These are phyloP conservation scores for Coranthus polyacanthus DNA, from an alignment of 2,797 vertebrate genomes.

Conservation along the genomic window DNA sequence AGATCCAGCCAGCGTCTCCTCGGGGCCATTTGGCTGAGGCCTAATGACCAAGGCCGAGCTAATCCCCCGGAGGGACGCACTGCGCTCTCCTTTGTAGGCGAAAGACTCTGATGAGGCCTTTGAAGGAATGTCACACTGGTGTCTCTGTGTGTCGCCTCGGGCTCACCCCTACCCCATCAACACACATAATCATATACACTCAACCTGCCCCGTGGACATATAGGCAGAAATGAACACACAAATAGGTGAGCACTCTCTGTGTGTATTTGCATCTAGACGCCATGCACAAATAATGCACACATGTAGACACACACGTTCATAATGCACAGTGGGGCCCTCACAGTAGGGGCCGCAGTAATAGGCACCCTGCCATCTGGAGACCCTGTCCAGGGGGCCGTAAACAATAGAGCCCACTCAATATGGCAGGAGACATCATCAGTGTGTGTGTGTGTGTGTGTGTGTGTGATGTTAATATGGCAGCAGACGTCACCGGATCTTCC, in stretches of 20 bases:
- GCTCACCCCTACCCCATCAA: slow-evolving; percentile 44
- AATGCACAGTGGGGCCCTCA: slow-evolving; percentile 71
- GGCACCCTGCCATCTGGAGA: slow-evolving; percentile 84
- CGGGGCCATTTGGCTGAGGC: slow-evolving; percentile 72
- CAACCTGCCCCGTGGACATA: slow-evolving; percentile 49
- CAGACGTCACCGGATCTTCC: slow-evolving; percentile 55
- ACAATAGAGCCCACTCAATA: slow-evolving; percentile 78
- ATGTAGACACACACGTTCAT: slow-evolving; percentile 38
- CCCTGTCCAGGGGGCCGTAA: slow-evolving; percentile 79
- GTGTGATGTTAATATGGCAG: slow-evolving; percentile 57
- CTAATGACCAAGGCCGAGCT: slow-evolving; percentile 75
- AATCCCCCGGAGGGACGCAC: slow-evolving; percentile 62
- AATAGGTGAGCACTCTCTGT: slow-evolving; percentile 15
- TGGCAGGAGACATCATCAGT: slow-evolving; percentile 62
- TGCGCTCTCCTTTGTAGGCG: slow-evolving; percentile 61
- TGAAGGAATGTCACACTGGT: slow-evolving; percentile 80
- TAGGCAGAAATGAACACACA: slow-evolving; percentile 28
- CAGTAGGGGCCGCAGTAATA: slow-evolving; percentile 79
- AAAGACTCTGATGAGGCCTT: slow-evolving; percentile 70
- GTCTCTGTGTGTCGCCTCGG: slow-evolving; percentile 67
- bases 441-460: slow-evolving; percentile 47
- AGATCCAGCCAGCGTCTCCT: slow-evolving; percentile 67
- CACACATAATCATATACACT: slow-evolving; percentile 14
- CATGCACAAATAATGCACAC: slow-evolving; percentile 7
- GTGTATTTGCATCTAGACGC: slow-evolving; percentile 38